Conservation (phyloP, 2,113 vertebrate species). For the Tachuris rubrigastra region DNA sequence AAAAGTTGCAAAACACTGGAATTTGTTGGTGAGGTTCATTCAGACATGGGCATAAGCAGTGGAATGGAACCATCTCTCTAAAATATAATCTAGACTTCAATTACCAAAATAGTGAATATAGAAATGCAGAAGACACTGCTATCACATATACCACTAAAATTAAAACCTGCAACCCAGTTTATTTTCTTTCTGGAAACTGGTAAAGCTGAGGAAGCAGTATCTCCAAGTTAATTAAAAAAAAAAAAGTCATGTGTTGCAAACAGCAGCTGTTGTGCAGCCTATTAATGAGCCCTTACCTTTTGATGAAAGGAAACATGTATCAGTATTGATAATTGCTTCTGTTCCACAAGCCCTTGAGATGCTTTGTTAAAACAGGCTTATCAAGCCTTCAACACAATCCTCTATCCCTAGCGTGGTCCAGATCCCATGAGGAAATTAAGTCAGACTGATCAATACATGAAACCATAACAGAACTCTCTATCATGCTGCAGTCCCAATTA, state of each 20-base stretch:
- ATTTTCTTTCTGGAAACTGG: not conserved
- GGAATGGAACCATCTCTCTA: not conserved
- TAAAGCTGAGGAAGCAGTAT: not conserved
- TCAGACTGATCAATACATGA: not conserved
- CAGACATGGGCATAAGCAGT: not conserved
- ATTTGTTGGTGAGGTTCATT: not conserved
- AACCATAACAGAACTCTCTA: not conserved
- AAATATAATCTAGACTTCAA: not conserved
- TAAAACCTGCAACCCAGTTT: not conserved
- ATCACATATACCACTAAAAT: not conserved
- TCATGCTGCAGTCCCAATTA: conserved; percentile 22
- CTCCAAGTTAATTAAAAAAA: not conserved
- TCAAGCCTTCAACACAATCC: not conserved
- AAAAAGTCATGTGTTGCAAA: not conserved
- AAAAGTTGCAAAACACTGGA: not conserved
- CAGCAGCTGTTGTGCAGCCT: conserved; percentile 5
- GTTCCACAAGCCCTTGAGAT: conserved; percentile 12
- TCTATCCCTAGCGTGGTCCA: not conserved
- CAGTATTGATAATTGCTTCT: conserved; percentile 11
- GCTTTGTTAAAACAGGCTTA: conserved; percentile 21
- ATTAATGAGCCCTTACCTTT: not conserved
- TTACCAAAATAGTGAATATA: not conserved
- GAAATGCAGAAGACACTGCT: not conserved
- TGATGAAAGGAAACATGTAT: conserved; percentile 5
- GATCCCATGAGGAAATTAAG: conserved; percentile 27